Conservation (phyloP, 2,888 invertebrate species). For the Troides oblongomaculatus region DNA sequence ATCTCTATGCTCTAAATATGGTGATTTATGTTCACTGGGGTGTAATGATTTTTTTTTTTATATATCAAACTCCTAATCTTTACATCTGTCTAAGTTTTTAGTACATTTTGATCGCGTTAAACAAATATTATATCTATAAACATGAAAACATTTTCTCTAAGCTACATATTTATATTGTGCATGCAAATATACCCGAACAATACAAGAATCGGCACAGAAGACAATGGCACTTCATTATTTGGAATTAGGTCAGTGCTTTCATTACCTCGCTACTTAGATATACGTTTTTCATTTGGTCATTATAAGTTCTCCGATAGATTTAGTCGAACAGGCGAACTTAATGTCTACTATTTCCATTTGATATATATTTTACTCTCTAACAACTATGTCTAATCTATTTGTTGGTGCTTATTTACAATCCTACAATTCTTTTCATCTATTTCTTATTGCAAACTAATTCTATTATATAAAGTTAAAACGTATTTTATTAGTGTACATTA, state of each 20-base stretch:
- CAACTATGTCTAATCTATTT: background rate
- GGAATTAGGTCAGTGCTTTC: slow-evolving; percentile 13
- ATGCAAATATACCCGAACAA: slow-evolving; percentile 4
- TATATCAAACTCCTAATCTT: background rate
- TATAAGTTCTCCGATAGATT: background rate
- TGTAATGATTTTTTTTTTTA: too few relatives aligned
- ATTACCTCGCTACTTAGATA: slow-evolving; percentile 8
- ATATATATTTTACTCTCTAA: background rate
- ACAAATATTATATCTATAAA: background rate
- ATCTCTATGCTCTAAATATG: too few relatives aligned
- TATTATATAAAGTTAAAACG: background rate
- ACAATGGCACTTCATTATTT: slow-evolving; percentile 14
- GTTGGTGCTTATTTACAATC: slow-evolving; percentile 5
- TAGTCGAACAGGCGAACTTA: background rate
- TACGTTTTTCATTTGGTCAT: slow-evolving; percentile 20
- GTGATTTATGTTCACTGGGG: too few relatives aligned
- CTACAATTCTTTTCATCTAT: background rate
- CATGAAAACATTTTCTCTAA: background rate
- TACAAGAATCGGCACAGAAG: slow-evolving; percentile 2
- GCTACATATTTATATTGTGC: background rate
- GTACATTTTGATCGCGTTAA: background rate
- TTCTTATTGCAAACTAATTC: too few relatives aligned
- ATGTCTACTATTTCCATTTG: background rate
- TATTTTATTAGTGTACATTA: background rate
- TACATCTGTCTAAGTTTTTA: background rate